Base-by-base conservation (phyloP, 2,113 vertebrate species). In the Heteronetta atricapilla region DNA sequence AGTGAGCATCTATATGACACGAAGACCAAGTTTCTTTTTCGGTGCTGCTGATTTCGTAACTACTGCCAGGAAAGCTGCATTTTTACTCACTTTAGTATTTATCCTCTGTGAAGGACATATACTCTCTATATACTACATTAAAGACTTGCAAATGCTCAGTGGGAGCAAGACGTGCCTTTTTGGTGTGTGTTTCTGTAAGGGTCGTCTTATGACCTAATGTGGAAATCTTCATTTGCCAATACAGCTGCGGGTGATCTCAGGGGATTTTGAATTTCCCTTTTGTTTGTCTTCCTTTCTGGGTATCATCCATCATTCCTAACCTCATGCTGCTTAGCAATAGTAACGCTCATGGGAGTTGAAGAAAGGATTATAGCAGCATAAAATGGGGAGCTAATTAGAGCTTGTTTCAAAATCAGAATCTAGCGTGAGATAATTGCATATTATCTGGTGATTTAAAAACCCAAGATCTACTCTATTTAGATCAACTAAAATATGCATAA, bases 281-380 rank as follows among this genome's bases (percentile, higher is more conserved):
- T 96, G 95, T 96, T 94, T 96, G 88, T 94, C 95, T 97, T 92
- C 94, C 88, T 91, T 95, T 95, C 96, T 95, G 86, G 94, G 90
- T 91, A 89, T 96, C 96, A 94, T 96, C 97, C 94, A 90, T 97
- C 95, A 95, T 97, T 96, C 94, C 94, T 93, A 92, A 96, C 94
- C 96, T 96, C 93, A 76, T 94, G 91, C 93, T 94, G 94, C 95
- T 96, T 92, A 96, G 97, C 96, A 92, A 79, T 94, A 82, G 93
- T 75, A 94, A 88, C 86, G 91, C 95, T 96, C 92, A 87, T 75
- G 97, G 94, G 95, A 97, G 77, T 87, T 88, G 86, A 87, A 89
- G 91, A 89, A 95, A 97, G 96, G 86, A 94, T 96, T 97, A 96
- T 81, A 83, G 92, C 93, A 91, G 96, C 93, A 96, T 85, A 94